Conservation (phyloP, 2,888 invertebrate species). For the Rhimphoctona megacephalus region DNA sequence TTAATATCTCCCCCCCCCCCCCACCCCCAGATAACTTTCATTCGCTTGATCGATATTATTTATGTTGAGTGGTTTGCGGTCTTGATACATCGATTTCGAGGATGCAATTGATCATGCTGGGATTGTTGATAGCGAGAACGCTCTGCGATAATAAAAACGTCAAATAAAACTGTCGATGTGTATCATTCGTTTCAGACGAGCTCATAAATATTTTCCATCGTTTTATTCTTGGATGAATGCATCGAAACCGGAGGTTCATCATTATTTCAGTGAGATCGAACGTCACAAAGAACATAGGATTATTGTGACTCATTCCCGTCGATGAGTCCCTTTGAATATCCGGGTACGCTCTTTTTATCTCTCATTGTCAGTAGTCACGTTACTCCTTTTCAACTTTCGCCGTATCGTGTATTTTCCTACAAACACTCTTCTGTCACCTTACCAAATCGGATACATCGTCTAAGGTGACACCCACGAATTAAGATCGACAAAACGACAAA, state of each 20-base stretch:
- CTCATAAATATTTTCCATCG: conserved; percentile 19
- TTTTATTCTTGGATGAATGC: conserved; percentile 28
- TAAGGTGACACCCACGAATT: neutral
- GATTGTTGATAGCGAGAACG: conserved; percentile 5
- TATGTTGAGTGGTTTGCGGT: neutral
- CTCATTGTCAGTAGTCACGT: conserved; percentile 5
- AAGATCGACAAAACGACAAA: conserved; percentile 9
- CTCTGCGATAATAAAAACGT: conserved; percentile 40
- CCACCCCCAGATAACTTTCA: neutral
- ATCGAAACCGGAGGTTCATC: conserved; percentile 12
- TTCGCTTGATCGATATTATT: conserved; percentile 18
- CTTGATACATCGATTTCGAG: conserved; percentile 16
- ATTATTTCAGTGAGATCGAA: conserved; percentile 35
- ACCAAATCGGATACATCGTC: neutral
- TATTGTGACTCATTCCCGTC: neutral
- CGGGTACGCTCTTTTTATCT: neutral
- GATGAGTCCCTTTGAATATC: neutral
- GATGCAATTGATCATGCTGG: neutral
- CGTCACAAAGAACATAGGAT: conserved; percentile 11
- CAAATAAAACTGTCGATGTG: conserved; percentile 16
- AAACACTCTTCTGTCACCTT: neutral
- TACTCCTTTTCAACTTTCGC: conserved; percentile 13
- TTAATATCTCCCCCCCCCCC: neutral
- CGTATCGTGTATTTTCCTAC: conserved; percentile 4
- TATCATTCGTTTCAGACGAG: conserved; percentile 6